Base-by-base conservation (phyloP, 2,797 vertebrate species). In the Etheostoma nigrum region DNA sequence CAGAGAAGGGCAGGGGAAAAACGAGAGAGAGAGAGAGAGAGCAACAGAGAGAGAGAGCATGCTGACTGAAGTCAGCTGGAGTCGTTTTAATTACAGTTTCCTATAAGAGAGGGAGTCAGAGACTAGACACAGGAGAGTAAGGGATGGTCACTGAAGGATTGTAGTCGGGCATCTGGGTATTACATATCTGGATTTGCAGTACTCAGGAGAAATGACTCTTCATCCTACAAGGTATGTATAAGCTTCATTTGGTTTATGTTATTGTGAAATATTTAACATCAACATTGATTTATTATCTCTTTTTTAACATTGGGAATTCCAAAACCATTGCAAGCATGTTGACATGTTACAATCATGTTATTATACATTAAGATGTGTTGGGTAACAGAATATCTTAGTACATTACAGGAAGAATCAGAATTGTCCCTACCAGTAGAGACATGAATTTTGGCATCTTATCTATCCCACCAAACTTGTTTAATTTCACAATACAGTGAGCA, bases 151-250 rank as follows among this genome's bases (percentile, higher is more conserved):
- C 72, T 61, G 48, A 5, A 57, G 40, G 59, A 63, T 74, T 30
- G 68, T 5, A 48, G 49, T 4, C 10, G 2, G 47, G 48, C 73
- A 78, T 90, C 91, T 84, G 83, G 69, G 65, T 55, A 49, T 49
- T 64, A 55, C 70, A 83, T 88, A 89, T 91, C 82, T 92, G 87
- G 83, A 90, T 67, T 59, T 40, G 0, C 9, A 40, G 36, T 23
- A 72, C 74, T 77, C 63, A 60, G 52, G 42, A 82, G 25, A 44
- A 68, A 93, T 93, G 87, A 72, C 79, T 79, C 66, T 80, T 60
- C 78, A 59, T 57, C 58, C 83, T 18, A 91, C 86, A 59, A 93
- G 92, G 95, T 95, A 90, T 36, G 57, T 81, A 45, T 13, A 3
- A 60, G 2, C 5, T 30, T 67, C 3, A 16, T 69, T 19, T 44